Evolutionary conservation across 2,797 vertebrate species (phyloP), one percentile per base, ranked within the genome.

Genomic region (Lycodopsis pacificus): DNA sequence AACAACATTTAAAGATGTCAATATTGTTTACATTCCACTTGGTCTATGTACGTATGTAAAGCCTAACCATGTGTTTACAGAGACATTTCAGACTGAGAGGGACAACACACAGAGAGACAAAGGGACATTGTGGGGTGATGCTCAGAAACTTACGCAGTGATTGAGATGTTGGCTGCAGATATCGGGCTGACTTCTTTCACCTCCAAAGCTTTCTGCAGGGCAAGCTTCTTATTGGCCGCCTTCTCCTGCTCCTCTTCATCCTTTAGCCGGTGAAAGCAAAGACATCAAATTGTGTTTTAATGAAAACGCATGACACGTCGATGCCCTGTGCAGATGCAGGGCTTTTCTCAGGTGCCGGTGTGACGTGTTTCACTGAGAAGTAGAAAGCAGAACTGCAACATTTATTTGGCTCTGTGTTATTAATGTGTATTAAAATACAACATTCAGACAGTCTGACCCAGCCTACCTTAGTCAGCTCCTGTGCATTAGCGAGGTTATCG

Each of bases 181-280:
- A 99, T 96, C 6, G 98, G 98, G 84, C 98, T 99, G 91, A 99
- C 98, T 93, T 99, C 98, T 0, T 98, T 98, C 82, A 99, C 98
- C 89, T 99, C 98, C 92, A 97, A 95, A 66, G 98, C 98, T 83
- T 99, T 99, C 72, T 99, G 98, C 84, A 99, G 93, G 2, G 98
- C 98, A 0, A 99, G 96, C 88, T 97, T 99, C 90, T 99, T 98
- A 72, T 97, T 99, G 89, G 97, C 97, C 25, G 97, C 98, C 80
- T 98, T 97, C 82, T 99, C 98, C 95, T 99, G 98, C 90, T 99
- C 94, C 86, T 99, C 98, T 81, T 99, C 98, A 0, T 99, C 98
- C 98, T 99, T 85, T 3, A 66, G 57, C 44, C 83, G 79, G 17
- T 51, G 3, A 79, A 2, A 81, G 69, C 17, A 38, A 13, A 76